Evolutionary conservation across 2,113 vertebrate species (phyloP), one percentile per base, ranked within the genome.

Genomic region (Heloderma charlesbogerti): DNA sequence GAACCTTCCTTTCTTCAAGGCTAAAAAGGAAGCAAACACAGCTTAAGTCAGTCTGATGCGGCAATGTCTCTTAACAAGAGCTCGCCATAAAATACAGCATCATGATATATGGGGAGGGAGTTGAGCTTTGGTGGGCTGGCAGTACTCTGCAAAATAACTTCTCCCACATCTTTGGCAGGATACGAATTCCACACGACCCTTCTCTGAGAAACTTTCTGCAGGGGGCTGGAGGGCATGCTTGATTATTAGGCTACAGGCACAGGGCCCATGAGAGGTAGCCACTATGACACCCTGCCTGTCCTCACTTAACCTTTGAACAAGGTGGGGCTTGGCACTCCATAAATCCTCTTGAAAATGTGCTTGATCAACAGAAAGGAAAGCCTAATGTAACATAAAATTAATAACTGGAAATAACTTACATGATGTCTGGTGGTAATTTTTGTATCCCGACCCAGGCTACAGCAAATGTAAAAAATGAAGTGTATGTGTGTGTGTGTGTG

Each of bases 1-100:
- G 92, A 99, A 99, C 0, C 99, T 98, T 0, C 99, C 99, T 89
- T 99, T 99, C 95, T 98, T 99, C 97, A 99, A 97, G 84, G 99
- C 99, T 99, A 96, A 20, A 96, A 95, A 16, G 9, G 90, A 81
- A 93, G 79, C 87, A 57, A 91, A 31, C 12, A 93, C 27, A 67
- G 10, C 4, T 18, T 13, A 29, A 37, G 8, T 15, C 48, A 86
- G 34, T n/a, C n/a, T n/a, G n/a, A n/a, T n/a, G n/a, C n/a, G n/a
- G n/a, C n/a, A n/a, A n/a, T n/a, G n/a, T n/a, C n/a, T n/a, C n/a
- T n/a, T n/a, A n/a, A n/a, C 4, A n/a, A 16, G 6, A 74, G 34
- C 34, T 10, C 27, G 27, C 25, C 60, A 2, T 20, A 63, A 9
- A 9, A 54, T 7, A 51, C 48, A 51, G 3, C 48, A 63, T 3